phyloP scores from a whole-genome alignment of 2,113 vertebrate genomes.

The Australoheros scitulus region DNA sequence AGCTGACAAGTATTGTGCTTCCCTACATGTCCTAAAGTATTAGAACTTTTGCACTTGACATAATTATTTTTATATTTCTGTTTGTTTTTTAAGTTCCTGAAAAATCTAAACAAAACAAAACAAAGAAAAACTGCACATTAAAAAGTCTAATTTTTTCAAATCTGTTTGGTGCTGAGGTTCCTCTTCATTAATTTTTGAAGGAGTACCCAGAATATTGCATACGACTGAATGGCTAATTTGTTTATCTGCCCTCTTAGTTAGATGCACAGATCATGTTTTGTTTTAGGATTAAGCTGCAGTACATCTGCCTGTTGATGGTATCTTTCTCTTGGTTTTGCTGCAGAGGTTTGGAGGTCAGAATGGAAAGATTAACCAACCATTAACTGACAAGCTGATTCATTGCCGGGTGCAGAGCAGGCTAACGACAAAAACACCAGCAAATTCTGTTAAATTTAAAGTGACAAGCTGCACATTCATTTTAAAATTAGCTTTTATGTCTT shows the following conservation, averaged over 20 bases:
- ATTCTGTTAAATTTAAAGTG: conserved; percentile 11
- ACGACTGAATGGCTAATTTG: conserved; percentile 24
- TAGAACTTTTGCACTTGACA: neutral
- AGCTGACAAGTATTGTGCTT: neutral
- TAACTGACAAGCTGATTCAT: conserved; percentile 49
- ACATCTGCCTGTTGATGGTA: conserved; percentile 36
- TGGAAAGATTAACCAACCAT: conserved; percentile 64
- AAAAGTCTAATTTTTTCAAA: neutral
- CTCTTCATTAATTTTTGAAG: neutral
- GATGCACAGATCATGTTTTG: conserved; percentile 29
- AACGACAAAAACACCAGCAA: conserved; percentile 2
- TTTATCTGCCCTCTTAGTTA: conserved; percentile 29
- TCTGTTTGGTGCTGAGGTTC: neutral
- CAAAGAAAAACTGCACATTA: neutral
- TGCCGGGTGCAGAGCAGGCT: conserved; percentile 29
- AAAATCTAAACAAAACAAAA: too few species aligned
- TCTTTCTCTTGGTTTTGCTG: conserved; percentile 55
- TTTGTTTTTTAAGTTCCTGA: neutral
- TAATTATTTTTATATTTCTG: neutral
- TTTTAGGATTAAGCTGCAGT: conserved; percentile 41
- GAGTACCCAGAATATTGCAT: neutral
- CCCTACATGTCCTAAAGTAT: neutral
- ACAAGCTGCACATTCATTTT: conserved; percentile 9
- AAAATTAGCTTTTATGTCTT: neutral
- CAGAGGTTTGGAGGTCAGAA: conserved; percentile 57